These are phyloP conservation scores for Drosophila miranda DNA, from an alignment of 1,140 invertebrate species.

Conservation along the genomic window DNA sequence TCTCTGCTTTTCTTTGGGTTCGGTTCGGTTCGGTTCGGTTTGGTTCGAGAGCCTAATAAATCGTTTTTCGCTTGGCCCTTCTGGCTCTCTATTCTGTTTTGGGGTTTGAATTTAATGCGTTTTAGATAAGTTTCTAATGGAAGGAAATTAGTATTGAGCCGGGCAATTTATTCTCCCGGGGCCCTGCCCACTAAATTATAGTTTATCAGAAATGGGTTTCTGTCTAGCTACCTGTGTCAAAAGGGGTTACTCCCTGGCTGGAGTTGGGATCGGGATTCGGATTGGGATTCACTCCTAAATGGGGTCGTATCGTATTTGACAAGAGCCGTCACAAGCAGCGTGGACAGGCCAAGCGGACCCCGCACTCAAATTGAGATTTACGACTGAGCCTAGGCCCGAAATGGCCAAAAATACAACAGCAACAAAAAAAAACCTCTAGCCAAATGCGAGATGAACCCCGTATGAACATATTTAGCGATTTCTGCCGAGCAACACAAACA, in stretches of 20 bases:
- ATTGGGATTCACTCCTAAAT: background rate
- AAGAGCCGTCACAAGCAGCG: constrained; percentile 33
- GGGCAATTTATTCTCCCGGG: constrained; percentile 34
- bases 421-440: constrained; percentile 13
- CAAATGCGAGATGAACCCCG: constrained; percentile 36
- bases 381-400: constrained; percentile 26
- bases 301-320: constrained; percentile 42
- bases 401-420: background rate
- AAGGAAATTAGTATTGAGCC: constrained; percentile 51
- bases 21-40: constrained; percentile 3
- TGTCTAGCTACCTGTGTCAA: constrained; percentile 33
- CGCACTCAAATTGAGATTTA: constrained; percentile 49
- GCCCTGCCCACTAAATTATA: constrained; percentile 49
- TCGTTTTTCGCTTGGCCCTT: constrained; percentile 47
- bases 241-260: constrained; percentile 10
- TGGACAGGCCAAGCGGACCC: background rate
- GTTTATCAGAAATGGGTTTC: constrained; percentile 33
- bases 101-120: constrained; percentile 56
- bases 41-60: constrained; percentile 54
- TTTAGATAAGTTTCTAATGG: constrained; percentile 58
- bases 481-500: constrained; percentile 16
- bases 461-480: constrained; percentile 47
- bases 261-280: no score
- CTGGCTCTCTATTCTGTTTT: constrained; percentile 30
- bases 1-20: background rate